Percentiles rank a stretch among this genome's conserved stretches.
Conservation (phyloP, 2,113 vertebrate species). For the Pomatorhinus ruficollis region DNA sequence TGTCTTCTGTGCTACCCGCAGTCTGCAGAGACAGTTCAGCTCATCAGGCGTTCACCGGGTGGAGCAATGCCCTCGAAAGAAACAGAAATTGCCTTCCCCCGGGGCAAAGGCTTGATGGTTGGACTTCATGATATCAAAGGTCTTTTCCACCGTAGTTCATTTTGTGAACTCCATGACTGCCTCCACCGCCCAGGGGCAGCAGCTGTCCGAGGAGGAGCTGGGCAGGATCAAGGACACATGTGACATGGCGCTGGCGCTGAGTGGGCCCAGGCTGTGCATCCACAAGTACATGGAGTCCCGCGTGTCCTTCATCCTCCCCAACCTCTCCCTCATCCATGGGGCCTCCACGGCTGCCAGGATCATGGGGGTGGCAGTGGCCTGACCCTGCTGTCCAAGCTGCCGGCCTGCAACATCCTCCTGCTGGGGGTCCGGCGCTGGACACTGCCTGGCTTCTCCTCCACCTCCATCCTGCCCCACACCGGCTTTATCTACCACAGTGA, state of each 20-base stretch:
- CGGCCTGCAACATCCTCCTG: background rate
- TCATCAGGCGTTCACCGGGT: background rate
- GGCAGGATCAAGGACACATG: rapidly evolving
- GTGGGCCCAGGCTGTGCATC: background rate
- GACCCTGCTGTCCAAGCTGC: background rate
- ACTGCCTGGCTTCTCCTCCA: background rate
- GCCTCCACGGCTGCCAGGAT: background rate
- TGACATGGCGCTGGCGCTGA: rapidly evolving
- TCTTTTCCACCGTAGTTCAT: background rate
- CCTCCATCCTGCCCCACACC: background rate
- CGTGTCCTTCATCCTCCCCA: background rate
- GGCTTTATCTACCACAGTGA: background rate
- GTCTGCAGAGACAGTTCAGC: background rate
- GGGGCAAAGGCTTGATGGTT: background rate
- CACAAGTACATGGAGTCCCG: rapidly evolving
- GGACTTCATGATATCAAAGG: background rate
- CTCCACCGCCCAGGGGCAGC: background rate
- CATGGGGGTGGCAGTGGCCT: too few species aligned
- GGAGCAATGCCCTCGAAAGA: background rate
- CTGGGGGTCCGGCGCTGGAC: rapidly evolving
- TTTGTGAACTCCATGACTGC: background rate
- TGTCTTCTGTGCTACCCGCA: too few species aligned
- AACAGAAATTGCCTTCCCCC: background rate
- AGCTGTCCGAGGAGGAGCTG: background rate
- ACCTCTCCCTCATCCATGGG: background rate